phyloP scores from a whole-genome alignment of 2,888 invertebrate species.

The Euclidia mi region DNA sequence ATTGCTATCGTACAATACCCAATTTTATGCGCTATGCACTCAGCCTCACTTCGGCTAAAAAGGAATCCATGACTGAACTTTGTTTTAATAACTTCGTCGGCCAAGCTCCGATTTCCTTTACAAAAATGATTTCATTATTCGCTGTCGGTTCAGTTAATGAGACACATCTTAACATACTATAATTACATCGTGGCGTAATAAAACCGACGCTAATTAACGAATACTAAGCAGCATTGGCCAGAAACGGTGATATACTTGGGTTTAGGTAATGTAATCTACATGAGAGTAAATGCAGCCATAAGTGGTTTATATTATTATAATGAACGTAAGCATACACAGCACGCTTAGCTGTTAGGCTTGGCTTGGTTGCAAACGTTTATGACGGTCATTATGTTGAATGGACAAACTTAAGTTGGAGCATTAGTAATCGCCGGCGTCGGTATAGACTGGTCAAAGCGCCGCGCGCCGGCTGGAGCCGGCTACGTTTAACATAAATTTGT shows the following conservation, averaged over 20 bases:
- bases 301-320: background rate
- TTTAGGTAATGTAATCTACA: too few relatives aligned
- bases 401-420: conserved; percentile 4
- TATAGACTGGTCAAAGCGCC: conserved; percentile 1
- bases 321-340: conserved; percentile 5
- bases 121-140: conserved; percentile 47
- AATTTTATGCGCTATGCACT: conserved; percentile 17
- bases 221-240: too few relatives aligned
- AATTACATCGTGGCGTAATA: background rate
- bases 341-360: background rate
- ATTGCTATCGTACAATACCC: conserved; percentile 35
- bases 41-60: conserved; percentile 20
- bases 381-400: conserved; percentile 1
- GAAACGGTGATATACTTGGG: too few relatives aligned
- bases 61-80: conserved; percentile 36
- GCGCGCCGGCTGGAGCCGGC: background rate
- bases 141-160: conserved; percentile 37
- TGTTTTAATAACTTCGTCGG: conserved; percentile 41
- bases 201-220: too few relatives aligned
- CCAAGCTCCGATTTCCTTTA: conserved; percentile 25
- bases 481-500: too few relatives aligned
- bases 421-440: conserved; percentile 1
- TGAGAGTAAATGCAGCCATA: background rate
- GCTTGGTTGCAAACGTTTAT: conserved; percentile 1
- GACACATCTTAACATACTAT: conserved; percentile 7